Conservation (phyloP, 2,888 invertebrate species). For the Graphium colonna region DNA sequence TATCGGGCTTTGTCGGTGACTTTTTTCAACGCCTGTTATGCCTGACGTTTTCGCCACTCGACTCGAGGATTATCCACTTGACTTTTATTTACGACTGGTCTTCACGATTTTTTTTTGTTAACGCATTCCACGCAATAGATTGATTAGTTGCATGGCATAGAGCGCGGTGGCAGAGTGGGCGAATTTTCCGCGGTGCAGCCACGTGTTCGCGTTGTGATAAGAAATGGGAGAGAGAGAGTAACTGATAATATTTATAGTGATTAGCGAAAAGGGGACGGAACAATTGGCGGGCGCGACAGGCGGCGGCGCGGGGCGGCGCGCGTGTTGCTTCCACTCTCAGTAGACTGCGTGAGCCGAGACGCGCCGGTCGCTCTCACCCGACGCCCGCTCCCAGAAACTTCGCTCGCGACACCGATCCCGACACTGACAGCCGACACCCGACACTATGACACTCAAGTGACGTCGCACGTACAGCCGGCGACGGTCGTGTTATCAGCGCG, state of each 20-base stretch:
- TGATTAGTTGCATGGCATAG: not conserved
- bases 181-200: conserved; percentile 31
- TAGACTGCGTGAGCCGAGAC: conserved; percentile 84
- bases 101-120: not conserved
- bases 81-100: conserved; percentile 7
- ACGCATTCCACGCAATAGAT: not conserved
- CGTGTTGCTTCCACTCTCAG: conserved; percentile 73
- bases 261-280: conserved; percentile 80
- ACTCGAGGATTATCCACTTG: conserved; percentile 3
- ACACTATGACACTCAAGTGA: conserved; percentile 79
- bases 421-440: no score
- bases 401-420: conserved; percentile 56
- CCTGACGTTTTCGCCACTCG: conserved; percentile 1
- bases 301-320: conserved; percentile 82
- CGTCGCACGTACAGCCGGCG: conserved; percentile 41
- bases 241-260: conserved; percentile 78
- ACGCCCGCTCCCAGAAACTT: conserved; percentile 68
- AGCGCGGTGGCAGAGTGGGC: not conserved
- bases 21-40: conserved; percentile 38
- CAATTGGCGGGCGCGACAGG: conserved; percentile 67
- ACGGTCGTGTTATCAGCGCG: conserved; percentile 65
- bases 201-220: conserved; percentile 72
- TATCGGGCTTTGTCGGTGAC: conserved; percentile 59
- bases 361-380: conserved; percentile 73
- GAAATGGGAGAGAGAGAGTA: conserved; percentile 71